phyloP scores from a whole-genome alignment of 1,140 invertebrate genomes.

The Hesperophylax magnus region DNA sequence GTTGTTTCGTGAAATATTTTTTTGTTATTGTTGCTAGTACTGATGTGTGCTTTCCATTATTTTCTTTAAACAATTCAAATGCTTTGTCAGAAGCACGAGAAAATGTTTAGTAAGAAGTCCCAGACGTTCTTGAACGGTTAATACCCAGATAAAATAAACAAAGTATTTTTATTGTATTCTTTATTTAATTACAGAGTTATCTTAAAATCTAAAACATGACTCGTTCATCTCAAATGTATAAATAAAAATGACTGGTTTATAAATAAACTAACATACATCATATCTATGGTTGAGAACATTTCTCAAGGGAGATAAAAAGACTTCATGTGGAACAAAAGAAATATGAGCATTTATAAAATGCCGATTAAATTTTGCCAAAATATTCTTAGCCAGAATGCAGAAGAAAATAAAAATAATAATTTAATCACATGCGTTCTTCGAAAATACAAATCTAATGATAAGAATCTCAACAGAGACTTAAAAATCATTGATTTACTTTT shows the following conservation, averaged over 20 bases:
- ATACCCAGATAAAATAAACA: constrained; percentile 10
- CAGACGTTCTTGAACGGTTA: too few relatives aligned
- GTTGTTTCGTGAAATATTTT: too few relatives aligned
- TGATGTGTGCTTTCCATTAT: too few relatives aligned
- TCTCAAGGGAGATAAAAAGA: not conserved
- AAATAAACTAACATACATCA: constrained; percentile 14
- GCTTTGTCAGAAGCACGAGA: too few relatives aligned
- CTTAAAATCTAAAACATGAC: constrained; percentile 35
- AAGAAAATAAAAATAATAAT: not conserved
- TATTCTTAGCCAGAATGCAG: not conserved
- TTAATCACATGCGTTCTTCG: not conserved
- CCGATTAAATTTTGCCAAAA: not conserved
- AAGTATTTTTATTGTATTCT: constrained; percentile 12
- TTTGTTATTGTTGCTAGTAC: too few relatives aligned
- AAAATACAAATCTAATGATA: not conserved
- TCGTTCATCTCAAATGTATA: constrained; percentile 19
- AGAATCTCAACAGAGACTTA: not conserved
- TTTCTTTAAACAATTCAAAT: too few relatives aligned
- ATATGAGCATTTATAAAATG: constrained; percentile 32
- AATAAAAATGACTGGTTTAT: constrained; percentile 26
- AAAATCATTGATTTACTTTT: not conserved
- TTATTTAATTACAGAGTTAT: constrained; percentile 29
- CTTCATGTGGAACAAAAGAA: constrained; percentile 13
- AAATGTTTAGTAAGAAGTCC: too few relatives aligned
- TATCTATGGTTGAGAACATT: not conserved